A percentile compares a stretch with the other conserved stretches of the same genome.
phyloP scores from a whole-genome alignment of 2,797 vertebrate genomes.

The Rhinichthys osculus region DNA sequence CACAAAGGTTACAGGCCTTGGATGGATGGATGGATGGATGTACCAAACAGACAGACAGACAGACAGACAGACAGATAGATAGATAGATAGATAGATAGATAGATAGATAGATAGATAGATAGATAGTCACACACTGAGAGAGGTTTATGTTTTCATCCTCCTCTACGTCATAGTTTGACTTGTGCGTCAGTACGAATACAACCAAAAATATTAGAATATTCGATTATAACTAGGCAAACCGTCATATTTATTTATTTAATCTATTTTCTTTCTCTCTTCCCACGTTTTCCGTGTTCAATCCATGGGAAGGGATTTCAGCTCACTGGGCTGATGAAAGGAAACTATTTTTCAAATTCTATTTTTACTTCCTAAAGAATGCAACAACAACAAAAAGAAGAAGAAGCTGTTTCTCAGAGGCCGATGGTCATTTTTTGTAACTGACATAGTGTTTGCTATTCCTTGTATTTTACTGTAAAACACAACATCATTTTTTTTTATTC shows the following conservation, averaged over 20 bases:
- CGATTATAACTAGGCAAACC: background rate
- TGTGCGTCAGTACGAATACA: background rate
- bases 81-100: too few relatives aligned
- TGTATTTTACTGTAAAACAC: background rate
- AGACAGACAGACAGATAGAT: background rate
- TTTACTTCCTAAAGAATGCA: slow-evolving; percentile 8
- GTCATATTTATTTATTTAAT: slow-evolving; percentile 3
- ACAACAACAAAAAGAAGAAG: background rate
- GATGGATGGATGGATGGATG: too few relatives aligned
- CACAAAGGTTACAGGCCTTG: too few relatives aligned
- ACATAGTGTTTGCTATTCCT: background rate
- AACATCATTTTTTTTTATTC: background rate
- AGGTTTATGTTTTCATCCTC: too few relatives aligned
- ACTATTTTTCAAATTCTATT: background rate
- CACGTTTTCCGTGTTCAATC: background rate
- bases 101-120: background rate
- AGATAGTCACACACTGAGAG: background rate
- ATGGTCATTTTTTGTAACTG: background rate
- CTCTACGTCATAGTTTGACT: background rate
- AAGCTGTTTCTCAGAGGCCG: background rate
- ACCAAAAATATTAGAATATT: background rate
- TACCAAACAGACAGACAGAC: background rate
- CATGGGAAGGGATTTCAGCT: slow-evolving; percentile 6
- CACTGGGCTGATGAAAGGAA: background rate
- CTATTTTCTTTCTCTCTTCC: background rate